Percentiles rank a stretch among this genome's conserved stretches.
These are phyloP conservation scores for Labroides dimidiatus DNA, from an alignment of 2,797 vertebrate genomes.

Conservation along the genomic window DNA sequence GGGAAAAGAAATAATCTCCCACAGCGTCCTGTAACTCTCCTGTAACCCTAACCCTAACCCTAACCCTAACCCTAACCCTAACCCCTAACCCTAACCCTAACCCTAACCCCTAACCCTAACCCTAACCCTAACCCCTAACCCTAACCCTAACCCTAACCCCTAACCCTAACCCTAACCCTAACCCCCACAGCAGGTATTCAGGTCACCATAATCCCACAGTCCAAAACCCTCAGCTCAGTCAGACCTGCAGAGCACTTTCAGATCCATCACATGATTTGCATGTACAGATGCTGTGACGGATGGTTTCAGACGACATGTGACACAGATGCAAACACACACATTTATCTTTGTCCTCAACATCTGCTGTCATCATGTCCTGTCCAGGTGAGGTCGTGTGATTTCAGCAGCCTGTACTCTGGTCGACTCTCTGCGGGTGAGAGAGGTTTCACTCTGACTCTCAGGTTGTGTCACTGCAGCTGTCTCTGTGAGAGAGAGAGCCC, in stretches of 20 bases:
- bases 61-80: no score
- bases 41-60: no score
- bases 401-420: not conserved
- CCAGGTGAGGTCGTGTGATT: not conserved
- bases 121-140: no score
- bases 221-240: not conserved
- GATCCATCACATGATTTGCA: no score
- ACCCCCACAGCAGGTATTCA: no score
- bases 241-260: no score
- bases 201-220: not conserved
- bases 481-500: conserved; percentile 12
- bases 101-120: no score
- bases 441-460: not conserved
- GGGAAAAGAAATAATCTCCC: conserved; percentile 1
- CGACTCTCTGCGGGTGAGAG: conserved; percentile 12
- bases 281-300: not conserved
- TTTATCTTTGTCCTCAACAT: no score
- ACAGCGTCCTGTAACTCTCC: not conserved
- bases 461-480: conserved; percentile 50
- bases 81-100: no score
- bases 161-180: no score
- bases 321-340: no score
- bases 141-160: no score
- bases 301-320: not conserved
- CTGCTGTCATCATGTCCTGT: not conserved